phyloP scores from a whole-genome alignment of 2,888 invertebrate species.

The Lampropteryx suffumata region DNA sequence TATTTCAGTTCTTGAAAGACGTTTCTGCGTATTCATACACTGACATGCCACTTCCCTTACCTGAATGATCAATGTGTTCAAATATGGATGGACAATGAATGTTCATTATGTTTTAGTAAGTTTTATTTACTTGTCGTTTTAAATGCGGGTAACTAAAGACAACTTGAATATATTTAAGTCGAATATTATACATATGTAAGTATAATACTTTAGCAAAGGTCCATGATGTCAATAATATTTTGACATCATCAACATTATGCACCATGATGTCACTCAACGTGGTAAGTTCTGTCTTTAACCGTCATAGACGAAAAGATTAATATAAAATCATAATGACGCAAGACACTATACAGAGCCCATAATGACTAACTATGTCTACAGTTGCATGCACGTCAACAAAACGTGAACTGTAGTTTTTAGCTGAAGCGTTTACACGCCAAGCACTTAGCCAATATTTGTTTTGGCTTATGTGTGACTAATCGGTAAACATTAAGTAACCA shows the following conservation, averaged over 20 bases:
- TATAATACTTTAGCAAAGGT: too few species aligned
- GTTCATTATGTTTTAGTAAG: constrained; percentile 9
- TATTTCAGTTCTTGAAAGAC: constrained; percentile 74
- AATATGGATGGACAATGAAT: constrained; percentile 25
- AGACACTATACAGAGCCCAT: constrained; percentile 27
- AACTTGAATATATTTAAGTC: too few species aligned
- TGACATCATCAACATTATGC: constrained; percentile 6
- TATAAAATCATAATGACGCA: constrained; percentile 38
- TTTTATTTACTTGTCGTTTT: background rate
- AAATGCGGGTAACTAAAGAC: too few species aligned
- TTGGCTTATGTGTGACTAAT: constrained; percentile 66
- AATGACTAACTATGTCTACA: constrained; percentile 48
- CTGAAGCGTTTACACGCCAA: constrained; percentile 49
- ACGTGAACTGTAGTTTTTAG: constrained; percentile 53
- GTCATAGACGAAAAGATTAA: constrained; percentile 11
- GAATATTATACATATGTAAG: too few species aligned
- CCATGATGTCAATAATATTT: constrained; percentile 6
- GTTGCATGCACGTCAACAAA: constrained; percentile 35
- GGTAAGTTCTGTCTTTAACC: background rate
- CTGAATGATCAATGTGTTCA: constrained; percentile 34
- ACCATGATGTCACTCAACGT: constrained; percentile 15
- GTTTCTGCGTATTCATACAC: constrained; percentile 63
- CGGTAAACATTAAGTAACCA: constrained; percentile 73
- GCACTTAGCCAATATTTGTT: constrained; percentile 64
- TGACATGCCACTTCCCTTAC: constrained; percentile 45